Conservation (phyloP, 2,888 invertebrate genomes). For the Metalampra italica region DNA sequence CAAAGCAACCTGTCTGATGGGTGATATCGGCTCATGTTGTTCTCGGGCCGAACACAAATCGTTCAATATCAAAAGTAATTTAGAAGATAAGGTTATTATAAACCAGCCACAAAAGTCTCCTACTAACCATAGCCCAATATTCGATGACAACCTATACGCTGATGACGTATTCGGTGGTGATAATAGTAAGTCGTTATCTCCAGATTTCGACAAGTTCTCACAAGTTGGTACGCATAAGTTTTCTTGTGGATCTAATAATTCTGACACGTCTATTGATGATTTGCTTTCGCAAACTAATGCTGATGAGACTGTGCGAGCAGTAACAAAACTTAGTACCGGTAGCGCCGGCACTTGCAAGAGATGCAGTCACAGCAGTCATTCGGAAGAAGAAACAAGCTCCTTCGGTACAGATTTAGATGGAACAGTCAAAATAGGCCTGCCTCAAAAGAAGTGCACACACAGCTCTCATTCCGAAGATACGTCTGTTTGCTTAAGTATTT, state of each 20-base stretch:
- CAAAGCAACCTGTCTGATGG: slow-evolving; percentile 67
- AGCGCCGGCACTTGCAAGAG: slow-evolving; percentile 77
- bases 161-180: slow-evolving; percentile 81
- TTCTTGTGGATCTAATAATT: slow-evolving; percentile 80
- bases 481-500: slow-evolving; percentile 90
- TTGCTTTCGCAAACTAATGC: slow-evolving; percentile 78
- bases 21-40: slow-evolving; percentile 68
- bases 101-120: slow-evolving; percentile 78
- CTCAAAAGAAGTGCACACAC: slow-evolving; percentile 89
- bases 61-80: slow-evolving; percentile 49
- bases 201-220: slow-evolving; percentile 74
- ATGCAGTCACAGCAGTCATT: slow-evolving; percentile 85
- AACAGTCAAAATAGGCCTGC: slow-evolving; percentile 87
- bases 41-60: slow-evolving; percentile 61
- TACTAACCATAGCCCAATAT: slow-evolving; percentile 78
- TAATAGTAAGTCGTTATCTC: slow-evolving; percentile 79
- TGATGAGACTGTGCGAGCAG: slow-evolving; percentile 77
- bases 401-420: slow-evolving; percentile 89
- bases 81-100: slow-evolving; percentile 78
- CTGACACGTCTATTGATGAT: slow-evolving; percentile 81
- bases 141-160: slow-evolving; percentile 78
- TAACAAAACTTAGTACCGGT: slow-evolving; percentile 68
- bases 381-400: slow-evolving; percentile 86
- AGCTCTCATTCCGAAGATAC: slow-evolving; percentile 93
- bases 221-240: slow-evolving; percentile 62